A percentile compares a stretch with the other conserved stretches of the same genome.
These are phyloP conservation scores for Plagiodera versicolora DNA, from an alignment of 2,888 invertebrate species.

Conservation along the genomic window DNA sequence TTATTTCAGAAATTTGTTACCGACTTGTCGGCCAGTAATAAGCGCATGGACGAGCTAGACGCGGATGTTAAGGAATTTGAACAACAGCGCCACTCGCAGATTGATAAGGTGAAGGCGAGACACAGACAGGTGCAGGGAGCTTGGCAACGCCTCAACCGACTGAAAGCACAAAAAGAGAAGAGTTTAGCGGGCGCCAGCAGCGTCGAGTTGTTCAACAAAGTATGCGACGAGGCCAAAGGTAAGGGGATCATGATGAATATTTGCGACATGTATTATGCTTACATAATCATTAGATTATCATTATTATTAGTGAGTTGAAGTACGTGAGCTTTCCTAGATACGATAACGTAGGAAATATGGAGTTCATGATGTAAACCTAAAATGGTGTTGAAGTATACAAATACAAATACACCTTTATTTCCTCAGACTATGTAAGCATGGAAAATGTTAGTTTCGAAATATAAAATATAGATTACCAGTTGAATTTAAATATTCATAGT, in stretches of 20 bases:
- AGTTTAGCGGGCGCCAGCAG: conserved; percentile 77
- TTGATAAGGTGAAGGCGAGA: conserved; percentile 74
- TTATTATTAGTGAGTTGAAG: too few species aligned
- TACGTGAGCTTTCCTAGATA: too few species aligned
- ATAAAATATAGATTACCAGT: too few species aligned
- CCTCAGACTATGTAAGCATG: too few species aligned
- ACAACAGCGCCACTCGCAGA: conserved; percentile 81
- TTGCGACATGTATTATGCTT: too few species aligned
- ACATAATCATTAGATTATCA: too few species aligned
- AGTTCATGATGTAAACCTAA: too few species aligned
- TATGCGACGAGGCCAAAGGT: conserved; percentile 87
- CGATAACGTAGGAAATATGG: too few species aligned
- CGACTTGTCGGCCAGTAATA: conserved; percentile 91
- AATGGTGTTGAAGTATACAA: too few species aligned
- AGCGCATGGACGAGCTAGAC: conserved; percentile 87
- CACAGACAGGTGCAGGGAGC: conserved; percentile 84
- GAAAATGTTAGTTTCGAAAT: too few species aligned
- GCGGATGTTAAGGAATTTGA: conserved; percentile 84
- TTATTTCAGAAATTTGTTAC: conserved; percentile 85
- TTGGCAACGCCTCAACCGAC: conserved; percentile 84
- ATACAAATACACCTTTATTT: too few species aligned
- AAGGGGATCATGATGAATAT: not conserved
- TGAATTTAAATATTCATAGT: too few species aligned
- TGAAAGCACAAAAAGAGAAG: conserved; percentile 88
- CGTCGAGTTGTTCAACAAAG: conserved; percentile 93